These are phyloP conservation scores for Chloebia gouldiae DNA, from an alignment of 2,113 vertebrate species.

Conservation along the genomic window DNA sequence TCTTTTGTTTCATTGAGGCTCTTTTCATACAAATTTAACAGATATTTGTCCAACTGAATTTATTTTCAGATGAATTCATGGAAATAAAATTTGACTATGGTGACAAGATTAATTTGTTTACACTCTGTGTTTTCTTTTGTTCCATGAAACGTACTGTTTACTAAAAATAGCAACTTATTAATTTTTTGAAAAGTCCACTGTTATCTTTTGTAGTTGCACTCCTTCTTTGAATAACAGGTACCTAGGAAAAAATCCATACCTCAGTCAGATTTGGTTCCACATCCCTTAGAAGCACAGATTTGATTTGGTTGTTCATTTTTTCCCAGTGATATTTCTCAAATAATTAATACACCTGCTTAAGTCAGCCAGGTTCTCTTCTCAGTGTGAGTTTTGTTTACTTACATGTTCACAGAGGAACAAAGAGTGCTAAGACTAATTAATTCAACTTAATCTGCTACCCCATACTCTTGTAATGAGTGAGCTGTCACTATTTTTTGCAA, in stretches of 20 bases:
- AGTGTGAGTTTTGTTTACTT: slow-evolving; percentile 20
- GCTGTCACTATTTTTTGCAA: not conserved
- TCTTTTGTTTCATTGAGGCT: not conserved
- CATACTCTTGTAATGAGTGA: not conserved
- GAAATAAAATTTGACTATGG: not conserved
- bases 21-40: not conserved
- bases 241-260: not conserved
- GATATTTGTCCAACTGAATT: not conserved
- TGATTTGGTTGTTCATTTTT: not conserved
- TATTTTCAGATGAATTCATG: not conserved
- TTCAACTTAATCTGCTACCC: slow-evolving; percentile 48
- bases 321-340: not conserved
- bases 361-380: not conserved
- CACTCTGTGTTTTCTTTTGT: not conserved
- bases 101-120: not conserved
- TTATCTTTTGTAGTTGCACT: not conserved
- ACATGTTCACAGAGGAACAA: not conserved
- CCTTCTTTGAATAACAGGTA: not conserved
- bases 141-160: not conserved
- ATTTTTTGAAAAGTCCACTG: not conserved
- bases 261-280: not conserved
- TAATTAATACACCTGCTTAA: not conserved
- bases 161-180: not conserved
- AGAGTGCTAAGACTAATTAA: slow-evolving; percentile 37
- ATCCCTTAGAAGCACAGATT: not conserved